Conservation (phyloP, 2,888 invertebrate species). For the Syrista parreyssii region DNA sequence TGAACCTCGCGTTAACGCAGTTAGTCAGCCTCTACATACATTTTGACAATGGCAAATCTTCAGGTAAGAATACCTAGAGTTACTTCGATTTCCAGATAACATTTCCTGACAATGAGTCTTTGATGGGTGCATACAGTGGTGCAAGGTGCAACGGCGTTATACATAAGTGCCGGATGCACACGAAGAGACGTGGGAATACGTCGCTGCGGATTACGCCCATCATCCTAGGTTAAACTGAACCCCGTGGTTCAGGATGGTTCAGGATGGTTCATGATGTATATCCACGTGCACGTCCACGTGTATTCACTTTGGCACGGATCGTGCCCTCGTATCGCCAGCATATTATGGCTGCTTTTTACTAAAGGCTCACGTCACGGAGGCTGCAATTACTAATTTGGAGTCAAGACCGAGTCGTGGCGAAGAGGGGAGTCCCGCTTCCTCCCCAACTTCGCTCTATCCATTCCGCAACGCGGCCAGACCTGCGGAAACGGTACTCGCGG, state of each 20-base stretch:
- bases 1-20: background rate
- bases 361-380: constrained; percentile 60
- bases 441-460: constrained; percentile 40
- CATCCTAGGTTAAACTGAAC: constrained; percentile 18
- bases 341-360: constrained; percentile 33
- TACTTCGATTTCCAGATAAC: background rate
- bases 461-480: background rate
- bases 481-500: background rate
- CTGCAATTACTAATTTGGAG: constrained; percentile 65
- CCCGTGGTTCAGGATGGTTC: constrained; percentile 11
- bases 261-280: constrained; percentile 23
- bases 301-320: constrained; percentile 29
- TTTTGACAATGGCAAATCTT: background rate
- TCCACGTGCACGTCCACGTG: constrained; percentile 9
- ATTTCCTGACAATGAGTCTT: background rate
- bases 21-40: background rate
- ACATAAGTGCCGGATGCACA: background rate
- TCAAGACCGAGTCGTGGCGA: constrained; percentile 62
- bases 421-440: constrained; percentile 58
- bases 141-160: background rate
- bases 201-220: constrained; percentile 60
- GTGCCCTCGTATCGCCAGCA: constrained; percentile 14
- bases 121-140: background rate
- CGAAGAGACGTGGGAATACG: constrained; percentile 35
- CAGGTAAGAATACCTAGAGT: background rate